phyloP scores from a whole-genome alignment of 2,797 vertebrate genomes.

The Heteromormyrus szaboi region DNA sequence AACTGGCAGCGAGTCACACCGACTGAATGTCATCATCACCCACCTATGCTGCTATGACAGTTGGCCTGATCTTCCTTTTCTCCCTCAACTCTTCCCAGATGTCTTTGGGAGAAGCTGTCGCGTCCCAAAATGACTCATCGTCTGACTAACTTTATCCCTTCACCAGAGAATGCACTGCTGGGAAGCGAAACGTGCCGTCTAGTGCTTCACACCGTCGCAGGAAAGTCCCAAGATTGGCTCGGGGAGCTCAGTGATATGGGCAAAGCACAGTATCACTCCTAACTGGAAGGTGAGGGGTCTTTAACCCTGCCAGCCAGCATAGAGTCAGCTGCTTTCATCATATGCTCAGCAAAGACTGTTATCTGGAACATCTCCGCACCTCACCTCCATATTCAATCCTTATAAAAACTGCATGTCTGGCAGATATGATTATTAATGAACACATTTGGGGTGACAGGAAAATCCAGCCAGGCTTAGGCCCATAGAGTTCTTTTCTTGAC shows the following conservation, averaged over 20 bases:
- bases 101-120: neutral
- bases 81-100: neutral
- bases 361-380: neutral
- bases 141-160: constrained; percentile 10
- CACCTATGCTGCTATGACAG: neutral
- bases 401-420: neutral
- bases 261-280: neutral
- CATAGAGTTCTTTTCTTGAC: neutral
- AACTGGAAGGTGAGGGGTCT: neutral
- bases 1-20: neutral
- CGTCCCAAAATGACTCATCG: constrained; percentile 3
- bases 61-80: neutral
- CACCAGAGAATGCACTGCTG: neutral
- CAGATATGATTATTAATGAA: neutral
- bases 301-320: neutral
- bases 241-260: neutral
- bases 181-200: neutral
- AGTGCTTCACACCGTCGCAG: neutral
- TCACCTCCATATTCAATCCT: neutral
- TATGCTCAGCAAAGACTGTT: neutral
- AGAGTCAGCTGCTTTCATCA: neutral
- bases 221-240: neutral
- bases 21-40: neutral
- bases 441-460: neutral
- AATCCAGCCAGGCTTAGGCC: neutral